Evolutionary conservation across 2,113 vertebrate species (phyloP).

Genomic region (Silurus meridionalis): DNA sequence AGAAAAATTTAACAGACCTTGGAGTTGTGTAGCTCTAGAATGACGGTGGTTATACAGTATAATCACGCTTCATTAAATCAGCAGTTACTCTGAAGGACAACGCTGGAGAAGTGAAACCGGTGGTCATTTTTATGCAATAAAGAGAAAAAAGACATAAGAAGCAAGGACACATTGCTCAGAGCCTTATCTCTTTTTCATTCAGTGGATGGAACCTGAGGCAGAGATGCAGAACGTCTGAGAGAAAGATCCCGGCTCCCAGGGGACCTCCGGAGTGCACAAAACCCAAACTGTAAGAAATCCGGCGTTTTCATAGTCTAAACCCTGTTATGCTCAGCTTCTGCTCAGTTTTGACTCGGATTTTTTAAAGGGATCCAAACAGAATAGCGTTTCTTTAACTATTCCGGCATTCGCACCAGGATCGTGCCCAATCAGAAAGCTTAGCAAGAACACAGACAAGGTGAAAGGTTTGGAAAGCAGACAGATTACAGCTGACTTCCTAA

Average conservation of each 20-base stretch:
- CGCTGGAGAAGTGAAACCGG: background rate
- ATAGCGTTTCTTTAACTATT: background rate
- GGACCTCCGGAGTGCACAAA: background rate
- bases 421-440: too few species aligned
- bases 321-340: slow-evolving; percentile 31
- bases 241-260: slow-evolving; percentile 3
- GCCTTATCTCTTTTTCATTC: background rate
- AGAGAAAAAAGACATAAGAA: background rate
- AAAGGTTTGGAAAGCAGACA: background rate
- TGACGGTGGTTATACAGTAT: background rate
- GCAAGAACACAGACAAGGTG: background rate
- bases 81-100: background rate
- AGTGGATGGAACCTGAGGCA: background rate
- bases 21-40: background rate
- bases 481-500: background rate
- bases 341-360: background rate
- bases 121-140: background rate
- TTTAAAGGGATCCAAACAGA: slow-evolving; percentile 30
- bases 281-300: slow-evolving; percentile 11
- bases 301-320: slow-evolving; percentile 28
- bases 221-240: slow-evolving; percentile 7
- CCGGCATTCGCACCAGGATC: background rate
- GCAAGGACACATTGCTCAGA: background rate
- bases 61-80: slow-evolving; percentile 22
- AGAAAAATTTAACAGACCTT: background rate